A percentile compares a stretch with the other conserved stretches of the same genome.
These are phyloP conservation scores for Periophthalmus magnuspinnatus DNA, from an alignment of 2,797 vertebrate genomes.

Conservation along the genomic window DNA sequence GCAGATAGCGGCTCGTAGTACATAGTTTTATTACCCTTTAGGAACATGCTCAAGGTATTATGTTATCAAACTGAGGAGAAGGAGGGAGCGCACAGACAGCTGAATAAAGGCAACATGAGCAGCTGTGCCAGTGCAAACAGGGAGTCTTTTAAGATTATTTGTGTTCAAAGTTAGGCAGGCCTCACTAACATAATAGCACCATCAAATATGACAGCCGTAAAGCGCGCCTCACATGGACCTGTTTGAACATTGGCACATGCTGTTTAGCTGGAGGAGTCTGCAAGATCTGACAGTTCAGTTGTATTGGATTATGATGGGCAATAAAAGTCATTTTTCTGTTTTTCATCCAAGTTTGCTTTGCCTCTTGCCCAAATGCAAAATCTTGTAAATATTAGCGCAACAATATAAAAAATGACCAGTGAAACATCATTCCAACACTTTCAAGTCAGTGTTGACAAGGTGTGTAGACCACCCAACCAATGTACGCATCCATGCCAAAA, in stretches of 20 bases:
- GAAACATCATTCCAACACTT: not conserved
- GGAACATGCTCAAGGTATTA: slow-evolving; percentile 70
- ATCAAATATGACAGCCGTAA: slow-evolving; percentile 49
- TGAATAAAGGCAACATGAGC: slow-evolving; percentile 73
- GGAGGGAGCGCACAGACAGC: slow-evolving; percentile 62
- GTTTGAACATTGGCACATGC: slow-evolving; percentile 27
- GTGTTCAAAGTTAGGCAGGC: slow-evolving; percentile 59
- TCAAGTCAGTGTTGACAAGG: not conserved
- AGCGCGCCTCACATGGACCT: slow-evolving; percentile 37
- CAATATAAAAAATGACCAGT: not conserved
- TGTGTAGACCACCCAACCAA: slow-evolving; percentile 1
- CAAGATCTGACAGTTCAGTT: slow-evolving; percentile 12
- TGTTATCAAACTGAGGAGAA: slow-evolving; percentile 68
- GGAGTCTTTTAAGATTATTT: slow-evolving; percentile 58
- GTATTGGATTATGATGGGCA: slow-evolving; percentile 10
- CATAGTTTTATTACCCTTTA: slow-evolving; percentile 60
- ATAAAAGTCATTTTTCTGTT: slow-evolving; percentile 35
- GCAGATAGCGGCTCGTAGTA: slow-evolving; percentile 58
- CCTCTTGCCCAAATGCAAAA: slow-evolving; percentile 34
- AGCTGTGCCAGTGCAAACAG: slow-evolving; percentile 75
- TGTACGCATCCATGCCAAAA: not conserved
- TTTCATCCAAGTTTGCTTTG: slow-evolving; percentile 29
- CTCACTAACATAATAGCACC: slow-evolving; percentile 55
- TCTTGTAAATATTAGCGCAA: not conserved
- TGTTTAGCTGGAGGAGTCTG: slow-evolving; percentile 30